Conservation (phyloP, 2,888 invertebrate genomes). For the Linhomoeus sp. region DNA sequence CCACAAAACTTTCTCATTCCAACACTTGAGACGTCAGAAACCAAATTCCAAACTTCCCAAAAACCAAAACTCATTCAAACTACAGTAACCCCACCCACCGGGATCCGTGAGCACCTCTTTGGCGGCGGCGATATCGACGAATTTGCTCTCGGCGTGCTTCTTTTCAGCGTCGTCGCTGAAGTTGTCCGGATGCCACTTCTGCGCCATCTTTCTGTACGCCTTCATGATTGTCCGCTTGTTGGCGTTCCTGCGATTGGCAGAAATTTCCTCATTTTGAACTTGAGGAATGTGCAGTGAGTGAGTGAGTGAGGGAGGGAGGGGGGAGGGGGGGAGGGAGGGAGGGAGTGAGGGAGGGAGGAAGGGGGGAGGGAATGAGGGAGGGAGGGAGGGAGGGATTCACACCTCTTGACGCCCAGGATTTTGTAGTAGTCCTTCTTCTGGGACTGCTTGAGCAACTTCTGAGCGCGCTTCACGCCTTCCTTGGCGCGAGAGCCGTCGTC, state of each 20-base stretch:
- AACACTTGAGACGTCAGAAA: no score
- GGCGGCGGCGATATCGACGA: constrained; percentile 93
- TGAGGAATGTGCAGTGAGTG: no score
- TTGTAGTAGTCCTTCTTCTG: constrained; percentile 92
- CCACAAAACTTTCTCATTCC: no score
- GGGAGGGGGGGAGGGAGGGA: no score
- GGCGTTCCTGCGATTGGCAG: constrained; percentile 43
- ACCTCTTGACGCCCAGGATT: constrained; percentile 69
- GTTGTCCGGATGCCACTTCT: constrained; percentile 97
- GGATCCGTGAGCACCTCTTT: constrained; percentile 67
- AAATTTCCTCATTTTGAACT: no score
- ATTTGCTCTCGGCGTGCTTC: constrained; percentile 82
- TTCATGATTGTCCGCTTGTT: constrained; percentile 77
- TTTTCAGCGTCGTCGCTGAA: constrained; percentile 60
- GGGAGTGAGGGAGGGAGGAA: no score
- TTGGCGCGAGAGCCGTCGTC: constrained; percentile 60
- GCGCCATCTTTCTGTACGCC: constrained; percentile 86
- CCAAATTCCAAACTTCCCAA: no score
- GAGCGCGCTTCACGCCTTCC: constrained; percentile 66
- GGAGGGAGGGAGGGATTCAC: constrained; percentile 2
- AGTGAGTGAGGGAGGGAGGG: no score
- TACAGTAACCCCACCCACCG: constrained; percentile 27
- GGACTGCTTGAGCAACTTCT: constrained; percentile 73
- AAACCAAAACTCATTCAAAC: no score
- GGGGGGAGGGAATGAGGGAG: no score